Conservation (phyloP, 2,113 vertebrate genomes). For the Indri indri region DNA sequence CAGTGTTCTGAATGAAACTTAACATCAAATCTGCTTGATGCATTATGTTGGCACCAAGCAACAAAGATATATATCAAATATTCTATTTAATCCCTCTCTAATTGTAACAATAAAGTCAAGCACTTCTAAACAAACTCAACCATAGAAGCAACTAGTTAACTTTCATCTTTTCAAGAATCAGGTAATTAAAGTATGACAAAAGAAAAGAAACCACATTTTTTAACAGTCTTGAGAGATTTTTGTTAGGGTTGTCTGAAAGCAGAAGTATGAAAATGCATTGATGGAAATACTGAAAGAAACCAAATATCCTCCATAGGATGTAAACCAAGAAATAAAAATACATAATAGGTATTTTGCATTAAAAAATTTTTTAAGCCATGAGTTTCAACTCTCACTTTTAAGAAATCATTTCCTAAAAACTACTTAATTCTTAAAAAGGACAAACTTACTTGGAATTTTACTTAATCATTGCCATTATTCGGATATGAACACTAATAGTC, state of each 20-base stretch:
- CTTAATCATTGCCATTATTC: conserved; percentile 1
- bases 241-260: neutral
- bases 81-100: neutral
- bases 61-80: conserved; percentile 7
- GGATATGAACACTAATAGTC: neutral
- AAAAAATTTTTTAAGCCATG: neutral
- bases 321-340: conserved; percentile 31
- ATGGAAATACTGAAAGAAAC: neutral
- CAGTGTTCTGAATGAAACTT: neutral
- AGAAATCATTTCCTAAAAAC: neutral
- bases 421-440: neutral
- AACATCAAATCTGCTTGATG: neutral
- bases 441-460: neutral
- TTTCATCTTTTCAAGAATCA: conserved; percentile 26
- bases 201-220: neutral
- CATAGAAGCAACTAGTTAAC: neutral
- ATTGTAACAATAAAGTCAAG: conserved; percentile 20
- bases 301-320: neutral
- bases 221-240: neutral
- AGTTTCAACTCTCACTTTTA: conserved; percentile 3
- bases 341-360: neutral
- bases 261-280: neutral
- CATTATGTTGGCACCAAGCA: neutral
- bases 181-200: neutral
- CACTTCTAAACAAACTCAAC: neutral